Percentiles rank a stretch among this genome's conserved stretches.
phyloP scores from a whole-genome alignment of 1,140 invertebrate species.

The Drosophila kepulauana region DNA sequence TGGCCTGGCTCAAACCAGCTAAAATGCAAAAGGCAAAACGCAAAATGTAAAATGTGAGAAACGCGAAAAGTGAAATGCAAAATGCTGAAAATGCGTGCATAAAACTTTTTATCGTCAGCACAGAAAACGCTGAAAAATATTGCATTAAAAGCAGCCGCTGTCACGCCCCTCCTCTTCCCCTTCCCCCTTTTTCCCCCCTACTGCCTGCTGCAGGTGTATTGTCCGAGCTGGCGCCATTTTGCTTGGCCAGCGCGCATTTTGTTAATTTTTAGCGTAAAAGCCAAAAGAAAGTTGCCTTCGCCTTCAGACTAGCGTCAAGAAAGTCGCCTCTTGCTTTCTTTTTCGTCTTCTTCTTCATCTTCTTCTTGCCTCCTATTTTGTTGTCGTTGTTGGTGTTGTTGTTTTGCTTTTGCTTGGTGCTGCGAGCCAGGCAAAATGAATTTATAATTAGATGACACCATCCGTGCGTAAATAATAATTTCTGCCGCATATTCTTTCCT shows the following conservation, averaged over 20 bases:
- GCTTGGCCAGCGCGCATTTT: slow-evolving; percentile 67
- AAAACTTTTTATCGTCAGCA: slow-evolving; percentile 76
- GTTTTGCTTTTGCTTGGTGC: slow-evolving; percentile 21
- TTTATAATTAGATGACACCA: slow-evolving; percentile 85
- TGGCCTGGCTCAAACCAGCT: slow-evolving; percentile 48
- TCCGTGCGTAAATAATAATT: slow-evolving; percentile 85
- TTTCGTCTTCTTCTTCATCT: not conserved
- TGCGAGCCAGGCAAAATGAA: slow-evolving; percentile 74
- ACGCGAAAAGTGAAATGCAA: slow-evolving; percentile 52
- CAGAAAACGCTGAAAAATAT: slow-evolving; percentile 68
- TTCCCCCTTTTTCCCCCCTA: not conserved
- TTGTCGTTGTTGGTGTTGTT: slow-evolving; percentile 30
- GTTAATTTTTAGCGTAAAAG: slow-evolving; percentile 66
- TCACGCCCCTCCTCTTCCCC: not conserved
- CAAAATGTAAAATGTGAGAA: slow-evolving; percentile 65
- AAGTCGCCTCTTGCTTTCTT: slow-evolving; percentile 9
- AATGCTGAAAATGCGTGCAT: slow-evolving; percentile 66
- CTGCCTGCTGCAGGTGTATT: slow-evolving; percentile 67
- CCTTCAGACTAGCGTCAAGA: slow-evolving; percentile 31
- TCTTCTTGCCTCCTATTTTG: slow-evolving; percentile 34
- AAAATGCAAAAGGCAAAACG: slow-evolving; percentile 66
- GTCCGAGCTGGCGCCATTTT: slow-evolving; percentile 63
- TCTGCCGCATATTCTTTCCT: slow-evolving; percentile 58
- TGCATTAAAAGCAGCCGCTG: slow-evolving; percentile 70
- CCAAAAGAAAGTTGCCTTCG: slow-evolving; percentile 60